phyloP scores from a whole-genome alignment of 2,797 vertebrate species.

The Enteromius unitaeniatus region DNA sequence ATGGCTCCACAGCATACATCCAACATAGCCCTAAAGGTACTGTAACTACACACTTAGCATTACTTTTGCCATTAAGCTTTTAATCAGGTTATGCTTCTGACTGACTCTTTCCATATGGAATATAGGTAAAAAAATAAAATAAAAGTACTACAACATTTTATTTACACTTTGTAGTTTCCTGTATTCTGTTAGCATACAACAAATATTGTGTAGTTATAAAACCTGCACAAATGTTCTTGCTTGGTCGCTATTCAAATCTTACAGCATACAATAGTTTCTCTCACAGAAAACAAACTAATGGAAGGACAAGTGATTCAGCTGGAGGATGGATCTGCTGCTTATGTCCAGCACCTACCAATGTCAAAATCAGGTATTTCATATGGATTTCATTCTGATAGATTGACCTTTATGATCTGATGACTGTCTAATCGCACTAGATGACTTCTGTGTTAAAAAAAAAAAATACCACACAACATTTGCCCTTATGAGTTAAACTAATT shows the following conservation, averaged over 20 bases:
- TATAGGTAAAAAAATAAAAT: background rate
- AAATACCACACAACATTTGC: background rate
- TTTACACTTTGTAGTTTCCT: background rate
- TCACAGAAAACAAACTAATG: conserved; percentile 93
- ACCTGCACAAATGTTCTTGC: background rate
- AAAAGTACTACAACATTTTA: background rate
- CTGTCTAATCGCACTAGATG: background rate
- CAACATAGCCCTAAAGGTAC: conserved; percentile 94
- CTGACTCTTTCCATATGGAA: background rate
- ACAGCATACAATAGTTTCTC: conserved; percentile 58
- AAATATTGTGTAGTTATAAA: background rate
- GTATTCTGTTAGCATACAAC: background rate
- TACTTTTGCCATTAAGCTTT: background rate
- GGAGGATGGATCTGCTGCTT: conserved; percentile 96
- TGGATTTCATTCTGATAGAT: background rate
- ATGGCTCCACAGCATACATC: conserved; percentile 97
- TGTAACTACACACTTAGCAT: background rate
- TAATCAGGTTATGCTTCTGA: background rate
- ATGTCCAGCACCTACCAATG: conserved; percentile 94
- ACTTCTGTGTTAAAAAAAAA: background rate
- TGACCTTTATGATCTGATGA: background rate
- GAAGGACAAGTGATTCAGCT: conserved; percentile 98
- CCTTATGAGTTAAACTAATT: background rate
- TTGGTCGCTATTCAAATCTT: background rate
- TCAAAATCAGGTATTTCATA: conserved; percentile 85